Base-by-base conservation (phyloP, 1,140 invertebrate genomes). In the Xylocopa sonorina region DNA sequence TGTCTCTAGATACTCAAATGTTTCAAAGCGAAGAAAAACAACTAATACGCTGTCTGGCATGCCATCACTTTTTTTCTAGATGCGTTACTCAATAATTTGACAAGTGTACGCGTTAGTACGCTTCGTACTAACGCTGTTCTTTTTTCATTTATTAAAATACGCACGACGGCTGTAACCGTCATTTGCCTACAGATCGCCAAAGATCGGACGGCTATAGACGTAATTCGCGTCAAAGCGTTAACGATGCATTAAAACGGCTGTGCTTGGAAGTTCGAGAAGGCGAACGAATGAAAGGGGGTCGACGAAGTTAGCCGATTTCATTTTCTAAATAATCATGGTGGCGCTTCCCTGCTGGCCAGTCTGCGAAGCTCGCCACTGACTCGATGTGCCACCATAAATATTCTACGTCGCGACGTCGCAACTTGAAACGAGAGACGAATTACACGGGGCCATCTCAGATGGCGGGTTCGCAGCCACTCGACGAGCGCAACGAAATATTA, bases 241-340 rank as follows among this genome's bases (percentile, higher is more conserved):
- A 55, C 32, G 46, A 71, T 62, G 55, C 43, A 24, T 77, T 60
- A 55, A 53, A 43, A 51, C 41, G 27, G 50, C 41, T 18, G 58
- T 32, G 7, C 24, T 60, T 12, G 34, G 9, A 71, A 43, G 27
- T 71, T 58, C 4, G 9, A 14, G 29, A 29, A 50, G 55, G 16
- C 48, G 12, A 21, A 51, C 27, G 51, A 41, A 53, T 4, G 69
- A 34, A 62, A 55, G 60, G n/a, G 46, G n/a, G 27, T n/a, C 21
- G 62, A 16, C 14, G 18, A 83, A 82, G 76, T 83, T 86, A 76
- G 43, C 63, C 80, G 72, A 83, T 87, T 81, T 85, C 85, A 88
- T 82, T 87, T 82, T 77, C 83, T 87, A 88, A 87, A 87, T 87
- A 87, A 85, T 87, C 86, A 87, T 85, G 55, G 73, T 53, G 55